These are phyloP conservation scores for Stratiolaelaps scimitus DNA, from an alignment of 1,140 invertebrate genomes.

Conservation along the genomic window DNA sequence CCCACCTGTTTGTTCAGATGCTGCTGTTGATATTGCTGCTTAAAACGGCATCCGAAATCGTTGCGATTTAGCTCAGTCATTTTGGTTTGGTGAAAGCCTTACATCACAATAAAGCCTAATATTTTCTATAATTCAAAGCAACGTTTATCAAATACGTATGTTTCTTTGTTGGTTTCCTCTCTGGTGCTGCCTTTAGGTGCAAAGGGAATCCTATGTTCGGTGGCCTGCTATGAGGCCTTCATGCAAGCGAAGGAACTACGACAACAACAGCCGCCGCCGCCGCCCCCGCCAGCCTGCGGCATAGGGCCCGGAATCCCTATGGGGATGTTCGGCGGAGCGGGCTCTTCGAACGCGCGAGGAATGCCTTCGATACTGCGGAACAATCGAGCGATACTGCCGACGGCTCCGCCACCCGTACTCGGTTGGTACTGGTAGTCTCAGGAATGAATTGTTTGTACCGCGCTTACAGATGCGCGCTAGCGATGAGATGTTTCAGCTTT, in stretches of 20 bases:
- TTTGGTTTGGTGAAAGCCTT: too few species aligned
- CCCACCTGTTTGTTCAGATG: too few species aligned
- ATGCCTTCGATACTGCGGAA: conserved; percentile 23
- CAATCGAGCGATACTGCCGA: conserved; percentile 18
- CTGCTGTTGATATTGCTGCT: too few species aligned
- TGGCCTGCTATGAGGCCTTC: conserved; percentile 20
- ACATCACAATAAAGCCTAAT: too few species aligned
- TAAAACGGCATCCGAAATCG: too few species aligned
- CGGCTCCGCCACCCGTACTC: not conserved
- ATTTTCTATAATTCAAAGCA: not conserved
- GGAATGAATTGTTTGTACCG: not conserved
- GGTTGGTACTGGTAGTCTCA: not conserved
- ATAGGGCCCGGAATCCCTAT: too few species aligned
- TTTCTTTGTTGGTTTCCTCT: not conserved
- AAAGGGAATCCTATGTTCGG: conserved; percentile 27
- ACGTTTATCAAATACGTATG: not conserved
- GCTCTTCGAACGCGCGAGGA: not conserved
- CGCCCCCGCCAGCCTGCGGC: not conserved
- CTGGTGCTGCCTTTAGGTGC: not conserved
- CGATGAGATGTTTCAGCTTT: too few species aligned
- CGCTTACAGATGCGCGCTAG: not conserved
- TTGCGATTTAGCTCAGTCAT: too few species aligned
- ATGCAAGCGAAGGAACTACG: conserved; percentile 18
- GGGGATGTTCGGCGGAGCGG: not conserved
- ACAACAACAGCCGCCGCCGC: conserved; percentile 16